phyloP scores from a whole-genome alignment of 2,888 invertebrate species.

The Ommatoiulus sabulosus region DNA sequence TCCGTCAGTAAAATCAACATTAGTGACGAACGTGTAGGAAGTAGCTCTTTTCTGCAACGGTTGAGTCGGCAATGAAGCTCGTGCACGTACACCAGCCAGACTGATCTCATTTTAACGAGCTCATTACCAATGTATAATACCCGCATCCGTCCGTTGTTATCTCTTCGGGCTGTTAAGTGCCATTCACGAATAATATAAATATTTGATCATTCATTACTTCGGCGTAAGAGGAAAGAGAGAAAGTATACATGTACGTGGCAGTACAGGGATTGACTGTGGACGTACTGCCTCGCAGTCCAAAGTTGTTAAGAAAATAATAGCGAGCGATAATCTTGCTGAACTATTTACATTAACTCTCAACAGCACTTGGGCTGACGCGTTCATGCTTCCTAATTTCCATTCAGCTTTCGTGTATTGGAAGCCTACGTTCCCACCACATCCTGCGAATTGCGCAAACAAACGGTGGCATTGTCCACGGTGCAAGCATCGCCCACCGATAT shows the following conservation, averaged over 20 bases:
- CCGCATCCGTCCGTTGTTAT: slow-evolving; percentile 40
- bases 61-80: not conserved
- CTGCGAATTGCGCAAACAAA: not conserved
- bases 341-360: slow-evolving; percentile 40
- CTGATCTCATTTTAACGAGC: slow-evolving; percentile 39
- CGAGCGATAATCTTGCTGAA: slow-evolving; percentile 28
- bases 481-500: not conserved
- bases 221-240: not conserved
- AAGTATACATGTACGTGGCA: no score
- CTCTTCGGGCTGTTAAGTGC: slow-evolving; percentile 31
- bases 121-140: slow-evolving; percentile 40
- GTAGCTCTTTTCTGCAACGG: not conserved
- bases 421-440: not conserved
- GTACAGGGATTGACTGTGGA: slow-evolving; percentile 8
- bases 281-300: slow-evolving; percentile 10
- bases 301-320: slow-evolving; percentile 40
- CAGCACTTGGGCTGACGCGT: slow-evolving; percentile 13
- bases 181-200: slow-evolving; percentile 36
- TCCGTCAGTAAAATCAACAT: slow-evolving; percentile 25
- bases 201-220: slow-evolving; percentile 43
- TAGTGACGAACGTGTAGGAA: not conserved
- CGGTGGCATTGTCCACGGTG: not conserved
- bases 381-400: slow-evolving; percentile 14
- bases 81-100: not conserved
- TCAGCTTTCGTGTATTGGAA: not conserved